A percentile compares a stretch with the other conserved stretches of the same genome.
Evolutionary conservation across 2,113 vertebrate species (phyloP).

Genomic region (Poeciliopsis retropinna): DNA sequence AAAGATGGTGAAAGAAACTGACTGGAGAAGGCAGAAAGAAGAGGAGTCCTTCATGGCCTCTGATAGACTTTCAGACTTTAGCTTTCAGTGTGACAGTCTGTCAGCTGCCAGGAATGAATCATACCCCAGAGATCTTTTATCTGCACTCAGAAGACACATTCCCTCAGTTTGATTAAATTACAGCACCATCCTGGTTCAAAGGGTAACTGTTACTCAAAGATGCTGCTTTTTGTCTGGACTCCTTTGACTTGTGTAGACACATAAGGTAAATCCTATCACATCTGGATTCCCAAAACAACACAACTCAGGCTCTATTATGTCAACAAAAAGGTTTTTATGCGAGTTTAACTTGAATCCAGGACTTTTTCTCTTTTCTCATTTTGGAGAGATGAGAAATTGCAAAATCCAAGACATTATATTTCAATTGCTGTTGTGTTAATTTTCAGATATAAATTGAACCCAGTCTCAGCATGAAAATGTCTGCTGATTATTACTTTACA

Average conservation of each 20-base stretch:
- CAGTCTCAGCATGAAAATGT: background rate
- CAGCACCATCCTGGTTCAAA: background rate
- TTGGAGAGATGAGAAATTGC: background rate
- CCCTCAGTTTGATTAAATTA: background rate
- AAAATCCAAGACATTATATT: background rate
- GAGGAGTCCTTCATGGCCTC: conserved; percentile 7
- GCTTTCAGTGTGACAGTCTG: conserved; percentile 6
- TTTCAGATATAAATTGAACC: background rate
- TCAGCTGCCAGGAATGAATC: background rate
- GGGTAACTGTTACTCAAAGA: background rate
- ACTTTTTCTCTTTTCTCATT: background rate
- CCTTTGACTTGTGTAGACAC: background rate
- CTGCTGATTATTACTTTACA: too few species aligned
- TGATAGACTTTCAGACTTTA: conserved; percentile 13
- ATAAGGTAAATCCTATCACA: background rate
- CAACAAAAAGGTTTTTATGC: background rate
- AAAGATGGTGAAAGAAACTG: conserved; percentile 1
- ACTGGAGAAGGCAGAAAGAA: background rate
- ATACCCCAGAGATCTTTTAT: background rate
- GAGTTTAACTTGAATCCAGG: background rate
- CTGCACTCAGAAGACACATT: background rate
- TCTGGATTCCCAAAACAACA: background rate
- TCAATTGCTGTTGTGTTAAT: background rate
- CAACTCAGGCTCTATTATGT: background rate
- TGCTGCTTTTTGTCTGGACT: background rate